Evolutionary conservation across 2,888 invertebrate genomes (phyloP).

Genomic region (Zygothrica quintamaculata): DNA sequence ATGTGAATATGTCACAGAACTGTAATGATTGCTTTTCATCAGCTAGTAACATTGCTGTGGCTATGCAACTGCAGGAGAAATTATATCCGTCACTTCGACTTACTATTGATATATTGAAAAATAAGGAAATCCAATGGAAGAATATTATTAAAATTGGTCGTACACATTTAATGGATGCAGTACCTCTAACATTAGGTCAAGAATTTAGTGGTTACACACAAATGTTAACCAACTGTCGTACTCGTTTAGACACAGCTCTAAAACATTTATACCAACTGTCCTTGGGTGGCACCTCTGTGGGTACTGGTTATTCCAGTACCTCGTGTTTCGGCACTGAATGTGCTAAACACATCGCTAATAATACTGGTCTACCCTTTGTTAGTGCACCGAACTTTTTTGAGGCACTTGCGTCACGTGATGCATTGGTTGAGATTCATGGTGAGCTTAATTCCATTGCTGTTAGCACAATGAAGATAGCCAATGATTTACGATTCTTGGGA

Average conservation of each 20-base stretch:
- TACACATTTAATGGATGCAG: slow-evolving; percentile 94
- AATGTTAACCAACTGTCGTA: slow-evolving; percentile 92
- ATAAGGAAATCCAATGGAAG: slow-evolving; percentile 92
- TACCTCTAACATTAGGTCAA: slow-evolving; percentile 97
- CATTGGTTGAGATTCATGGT: slow-evolving; percentile 97
- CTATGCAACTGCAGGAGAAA: slow-evolving; percentile 91
- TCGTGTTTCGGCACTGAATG: slow-evolving; percentile 96
- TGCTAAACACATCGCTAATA: slow-evolving; percentile 89
- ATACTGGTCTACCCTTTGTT: slow-evolving; percentile 95
- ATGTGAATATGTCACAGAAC: slow-evolving; percentile 98
- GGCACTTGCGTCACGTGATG: slow-evolving; percentile 96
- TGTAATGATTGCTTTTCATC: slow-evolving; percentile 99
- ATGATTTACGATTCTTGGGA: slow-evolving; percentile 95
- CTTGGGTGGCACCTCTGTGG: slow-evolving; percentile 97
- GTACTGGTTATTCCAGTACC: slow-evolving; percentile 96
- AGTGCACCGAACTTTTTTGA: slow-evolving; percentile 98
- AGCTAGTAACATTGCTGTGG: slow-evolving; percentile 98
- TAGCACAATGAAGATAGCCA: slow-evolving; percentile 97
- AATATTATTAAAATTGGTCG: slow-evolving; percentile 97
- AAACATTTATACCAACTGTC: slow-evolving; percentile 95
- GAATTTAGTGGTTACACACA: slow-evolving; percentile 97
- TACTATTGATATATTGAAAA: slow-evolving; percentile 88
- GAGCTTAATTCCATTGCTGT: slow-evolving; percentile 95
- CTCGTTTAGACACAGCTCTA: slow-evolving; percentile 91
- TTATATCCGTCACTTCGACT: slow-evolving; percentile 91